Conservation (phyloP, 92 coral and sea anemone genomes). For the Palythoa grandis region DNA sequence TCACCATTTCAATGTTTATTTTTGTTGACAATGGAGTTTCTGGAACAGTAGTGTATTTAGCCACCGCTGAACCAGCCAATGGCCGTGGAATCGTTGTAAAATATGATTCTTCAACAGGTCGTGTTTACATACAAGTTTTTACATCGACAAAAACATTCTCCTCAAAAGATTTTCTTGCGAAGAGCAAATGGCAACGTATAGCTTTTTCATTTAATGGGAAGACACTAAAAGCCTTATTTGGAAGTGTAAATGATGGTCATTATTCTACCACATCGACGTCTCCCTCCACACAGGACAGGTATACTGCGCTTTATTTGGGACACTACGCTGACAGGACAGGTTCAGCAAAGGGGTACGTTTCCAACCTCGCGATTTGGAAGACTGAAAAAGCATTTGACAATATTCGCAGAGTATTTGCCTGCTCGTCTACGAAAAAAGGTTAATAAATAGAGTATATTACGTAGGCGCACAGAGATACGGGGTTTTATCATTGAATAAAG, state of each 20-base stretch:
- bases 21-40: constrained; percentile 6
- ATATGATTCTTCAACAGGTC: background rate
- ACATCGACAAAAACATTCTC: background rate
- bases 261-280: background rate
- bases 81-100: constrained; percentile 34
- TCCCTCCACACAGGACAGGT: constrained; percentile 13
- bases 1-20: constrained; percentile 65
- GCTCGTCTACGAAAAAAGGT: constrained; percentile 24
- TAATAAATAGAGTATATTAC: background rate
- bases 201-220: background rate
- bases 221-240: background rate
- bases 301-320: constrained; percentile 16
- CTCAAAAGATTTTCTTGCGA: background rate
- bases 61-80: constrained; percentile 20
- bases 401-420: constrained; percentile 7
- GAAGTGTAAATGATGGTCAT: background rate
- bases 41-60: constrained; percentile 22
- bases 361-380: constrained; percentile 34
- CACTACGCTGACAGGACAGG: constrained; percentile 14
- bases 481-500: no score
- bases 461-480: no score
- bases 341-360: constrained; percentile 10
- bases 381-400: constrained; percentile 16
- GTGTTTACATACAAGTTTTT: background rate
- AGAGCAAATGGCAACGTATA: background rate